Evolutionary conservation across 2,113 vertebrate genomes (phyloP), one percentile per base, ranked within the genome.

Genomic region (Chascanopsetta lugubris): DNA sequence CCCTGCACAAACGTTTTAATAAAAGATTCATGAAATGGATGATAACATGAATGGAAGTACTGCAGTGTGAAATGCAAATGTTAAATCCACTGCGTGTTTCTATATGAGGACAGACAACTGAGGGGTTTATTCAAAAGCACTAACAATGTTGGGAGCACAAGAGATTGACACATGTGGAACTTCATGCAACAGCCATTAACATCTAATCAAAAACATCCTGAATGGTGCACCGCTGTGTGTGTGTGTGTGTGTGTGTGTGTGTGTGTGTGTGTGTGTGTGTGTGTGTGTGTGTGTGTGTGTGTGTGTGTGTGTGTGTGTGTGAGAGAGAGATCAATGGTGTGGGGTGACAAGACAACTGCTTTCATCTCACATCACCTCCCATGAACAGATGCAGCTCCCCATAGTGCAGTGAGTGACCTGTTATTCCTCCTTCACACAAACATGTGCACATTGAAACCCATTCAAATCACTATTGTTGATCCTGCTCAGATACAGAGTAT

Each of bases 361-460:
- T 87, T 89, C 84, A 87, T 89, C 80, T 82, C 54, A 12, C 57
- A 53, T 85, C 85, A 78, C 77, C 70, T 81, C 75, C 58, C 22
- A 34, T 58, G 55, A 75, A 57, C 68, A 62, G 43, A 81, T 50
- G 51, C 79, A 83, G 83, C 79, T 82, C 81, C 61, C 51, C 46
- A 56, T 4, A n/a, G 25, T 55, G 22, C 53, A 45, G 10, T 42
- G 10, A 60, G 32, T 49, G n/a, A n/a, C n/a, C n/a, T n/a, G n/a
- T n/a, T n/a, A n/a, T n/a, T n/a, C n/a, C n/a, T n/a, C n/a, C n/a
- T n/a, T n/a, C n/a, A n/a, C n/a, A n/a, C n/a, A n/a, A n/a, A 47
- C 64, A 59, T 34, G 50, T 70, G 74, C 29, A 30, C 29, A n/a
- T n/a, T n/a, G n/a, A n/a, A n/a, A n/a, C n/a, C n/a, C n/a, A n/a